Percentiles rank a stretch among this genome's conserved stretches.
phyloP scores from a whole-genome alignment of 2,888 invertebrate species.

The Rosalia funebris region DNA sequence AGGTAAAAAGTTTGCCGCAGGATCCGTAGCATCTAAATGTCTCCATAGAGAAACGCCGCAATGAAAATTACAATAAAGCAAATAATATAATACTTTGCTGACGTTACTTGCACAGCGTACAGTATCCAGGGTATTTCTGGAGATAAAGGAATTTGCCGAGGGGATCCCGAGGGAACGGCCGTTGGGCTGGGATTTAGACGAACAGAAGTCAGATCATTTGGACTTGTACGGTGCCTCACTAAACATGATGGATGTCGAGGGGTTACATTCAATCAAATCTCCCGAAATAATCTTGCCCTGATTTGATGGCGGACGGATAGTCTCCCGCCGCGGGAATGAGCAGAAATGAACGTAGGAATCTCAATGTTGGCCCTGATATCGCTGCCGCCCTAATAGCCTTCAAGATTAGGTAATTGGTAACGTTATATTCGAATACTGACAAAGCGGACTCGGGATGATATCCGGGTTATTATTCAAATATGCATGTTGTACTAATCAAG shows the following conservation, averaged over 20 bases:
- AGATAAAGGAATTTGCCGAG: conserved; percentile 51
- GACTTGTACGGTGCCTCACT: conserved; percentile 54
- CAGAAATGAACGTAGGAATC: conserved; percentile 37
- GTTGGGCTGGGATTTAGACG: conserved; percentile 52
- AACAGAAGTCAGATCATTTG: conserved; percentile 58
- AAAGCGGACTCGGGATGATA: not conserved
- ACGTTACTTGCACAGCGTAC: conserved; percentile 10
- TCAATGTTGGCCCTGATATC: conserved; percentile 36
- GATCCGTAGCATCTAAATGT: too few relatives aligned
- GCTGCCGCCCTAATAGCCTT: conserved; percentile 38
- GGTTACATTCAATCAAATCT: conserved; percentile 57
- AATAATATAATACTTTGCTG: conserved; percentile 16
- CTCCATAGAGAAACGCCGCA: too few relatives aligned
- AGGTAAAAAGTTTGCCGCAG: too few relatives aligned
- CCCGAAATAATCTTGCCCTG: conserved; percentile 54
- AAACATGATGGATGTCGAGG: conserved; percentile 57
- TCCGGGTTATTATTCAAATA: not conserved
- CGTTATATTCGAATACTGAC: conserved; percentile 16
- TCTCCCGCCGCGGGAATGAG: conserved; percentile 26
- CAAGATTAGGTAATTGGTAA: conserved; percentile 38
- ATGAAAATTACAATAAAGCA: conserved; percentile 5
- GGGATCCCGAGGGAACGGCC: conserved; percentile 47
- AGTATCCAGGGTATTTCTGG: conserved; percentile 30
- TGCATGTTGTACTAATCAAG: too few relatives aligned
- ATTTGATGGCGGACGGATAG: conserved; percentile 53